These are phyloP conservation scores for Conus betulinus DNA, from an alignment of 1,140 invertebrate genomes.

Conservation along the genomic window DNA sequence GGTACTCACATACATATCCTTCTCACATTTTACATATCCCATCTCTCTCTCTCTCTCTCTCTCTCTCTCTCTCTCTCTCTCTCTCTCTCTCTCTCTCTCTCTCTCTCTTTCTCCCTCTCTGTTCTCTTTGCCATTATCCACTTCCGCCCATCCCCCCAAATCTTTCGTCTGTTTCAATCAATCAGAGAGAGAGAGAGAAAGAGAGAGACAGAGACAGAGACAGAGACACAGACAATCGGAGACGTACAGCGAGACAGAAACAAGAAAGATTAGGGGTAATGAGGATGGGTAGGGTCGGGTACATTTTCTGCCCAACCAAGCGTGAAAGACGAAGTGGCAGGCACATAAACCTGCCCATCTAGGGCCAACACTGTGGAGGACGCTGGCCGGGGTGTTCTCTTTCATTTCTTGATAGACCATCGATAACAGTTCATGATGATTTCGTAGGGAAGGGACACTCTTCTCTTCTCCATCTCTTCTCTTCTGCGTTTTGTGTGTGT, in stretches of 20 bases:
- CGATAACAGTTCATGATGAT: too few species aligned
- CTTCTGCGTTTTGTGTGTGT: too few species aligned
- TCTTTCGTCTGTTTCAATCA: not conserved
- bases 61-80: not conserved
- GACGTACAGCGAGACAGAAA: not conserved
- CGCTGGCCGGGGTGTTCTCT: not conserved
- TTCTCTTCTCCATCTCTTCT: too few species aligned
- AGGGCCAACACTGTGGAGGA: not conserved
- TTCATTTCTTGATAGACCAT: not conserved
- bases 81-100: not conserved
- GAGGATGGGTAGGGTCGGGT: not conserved
- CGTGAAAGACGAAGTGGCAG: not conserved
- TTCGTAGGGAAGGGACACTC: too few species aligned
- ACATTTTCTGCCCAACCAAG: not conserved
- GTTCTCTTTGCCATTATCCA: too few species aligned
- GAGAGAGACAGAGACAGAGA: slow-evolving; percentile 6
- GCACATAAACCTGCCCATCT: slow-evolving; percentile 44
- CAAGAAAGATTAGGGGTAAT: not conserved
- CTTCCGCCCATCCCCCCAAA: too few species aligned
- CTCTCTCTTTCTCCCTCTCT: not conserved
- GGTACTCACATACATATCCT: too few species aligned
- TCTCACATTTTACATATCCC: too few species aligned
- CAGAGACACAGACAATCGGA: not conserved
- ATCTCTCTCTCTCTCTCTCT: not conserved
- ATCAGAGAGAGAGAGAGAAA: slow-evolving; percentile 9